These are phyloP conservation scores for Dendrocincla tyrannina DNA, from an alignment of 2,797 vertebrate species.

Conservation along the genomic window DNA sequence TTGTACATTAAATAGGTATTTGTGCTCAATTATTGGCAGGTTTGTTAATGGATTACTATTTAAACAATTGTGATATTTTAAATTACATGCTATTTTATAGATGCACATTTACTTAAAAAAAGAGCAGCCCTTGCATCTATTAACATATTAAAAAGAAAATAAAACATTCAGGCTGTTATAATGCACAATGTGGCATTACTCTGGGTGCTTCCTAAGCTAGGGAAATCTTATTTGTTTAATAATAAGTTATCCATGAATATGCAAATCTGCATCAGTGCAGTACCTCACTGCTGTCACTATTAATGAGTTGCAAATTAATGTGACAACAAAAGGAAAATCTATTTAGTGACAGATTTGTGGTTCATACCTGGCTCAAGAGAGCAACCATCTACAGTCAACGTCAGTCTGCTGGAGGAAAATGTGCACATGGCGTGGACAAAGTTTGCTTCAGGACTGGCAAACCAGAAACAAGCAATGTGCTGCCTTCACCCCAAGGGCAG, in stretches of 20 bases:
- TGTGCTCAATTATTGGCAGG: constrained; percentile 75
- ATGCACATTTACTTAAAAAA: constrained; percentile 72
- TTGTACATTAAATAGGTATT: constrained; percentile 70
- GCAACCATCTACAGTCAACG: not conserved
- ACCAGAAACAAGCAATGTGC: accelerated
- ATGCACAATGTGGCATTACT: constrained; percentile 78
- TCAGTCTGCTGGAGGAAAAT: constrained; percentile 10
- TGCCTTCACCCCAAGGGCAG: not conserved
- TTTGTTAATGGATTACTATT: constrained; percentile 74
- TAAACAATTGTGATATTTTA: constrained; percentile 75
- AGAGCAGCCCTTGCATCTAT: constrained; percentile 71
- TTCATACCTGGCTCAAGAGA: constrained; percentile 75
- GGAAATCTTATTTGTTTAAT: constrained; percentile 84
- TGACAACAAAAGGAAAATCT: constrained; percentile 83
- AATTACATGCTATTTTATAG: constrained; percentile 72
- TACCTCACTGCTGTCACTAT: constrained; percentile 81
- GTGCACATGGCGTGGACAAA: not conserved
- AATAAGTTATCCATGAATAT: constrained; percentile 83
- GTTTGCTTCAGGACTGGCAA: not conserved
- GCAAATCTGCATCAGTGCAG: constrained; percentile 77
- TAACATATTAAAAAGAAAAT: constrained; percentile 79
- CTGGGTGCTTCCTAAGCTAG: constrained; percentile 77
- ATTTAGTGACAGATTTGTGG: constrained; percentile 76
- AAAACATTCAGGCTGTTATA: constrained; percentile 75
- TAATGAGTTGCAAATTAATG: constrained; percentile 84